Conservation (phyloP, 64 coral and sea anemone species). For the Pocillopora verrucosa region DNA sequence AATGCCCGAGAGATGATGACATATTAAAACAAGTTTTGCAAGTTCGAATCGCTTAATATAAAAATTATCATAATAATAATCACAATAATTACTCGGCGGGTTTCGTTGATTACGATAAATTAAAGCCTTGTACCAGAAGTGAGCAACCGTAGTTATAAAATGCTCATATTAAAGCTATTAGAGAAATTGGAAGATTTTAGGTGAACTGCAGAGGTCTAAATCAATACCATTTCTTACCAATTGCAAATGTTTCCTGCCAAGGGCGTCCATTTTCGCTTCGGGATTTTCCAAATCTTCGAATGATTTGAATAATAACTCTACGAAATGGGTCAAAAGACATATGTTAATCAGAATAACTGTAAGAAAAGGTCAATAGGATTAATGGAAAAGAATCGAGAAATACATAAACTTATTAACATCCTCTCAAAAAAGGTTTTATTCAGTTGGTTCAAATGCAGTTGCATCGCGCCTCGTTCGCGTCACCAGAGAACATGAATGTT, state of each 20-base stretch:
- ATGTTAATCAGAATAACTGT: not conserved
- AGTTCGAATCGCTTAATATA: not conserved
- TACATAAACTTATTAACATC: no score
- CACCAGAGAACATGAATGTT: not conserved
- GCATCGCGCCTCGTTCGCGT: no score
- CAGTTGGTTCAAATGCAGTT: no score
- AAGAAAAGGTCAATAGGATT: no score
- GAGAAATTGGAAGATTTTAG: not conserved
- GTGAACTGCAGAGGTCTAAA: not conserved
- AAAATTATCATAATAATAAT: not conserved
- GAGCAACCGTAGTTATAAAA: not conserved
- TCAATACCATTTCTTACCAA: slow-evolving; percentile 23
- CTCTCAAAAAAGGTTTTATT: no score
- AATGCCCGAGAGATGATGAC: not conserved
- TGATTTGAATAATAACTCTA: slow-evolving; percentile 40
- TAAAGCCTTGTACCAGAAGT: not conserved
- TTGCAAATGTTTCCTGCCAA: slow-evolving; percentile 58
- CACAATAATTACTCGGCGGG: not conserved
- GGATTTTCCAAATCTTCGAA: slow-evolving; percentile 49
- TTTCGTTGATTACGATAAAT: not conserved
- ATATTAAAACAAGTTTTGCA: not conserved
- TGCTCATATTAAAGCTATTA: not conserved
- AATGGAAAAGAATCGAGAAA: no score
- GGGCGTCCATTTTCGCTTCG: slow-evolving; percentile 57
- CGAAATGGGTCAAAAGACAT: not conserved